Percentiles rank a stretch among this genome's conserved stretches.
These are phyloP conservation scores for Phylloscopus trochilus DNA, from an alignment of 2,113 vertebrate species.

Conservation along the genomic window DNA sequence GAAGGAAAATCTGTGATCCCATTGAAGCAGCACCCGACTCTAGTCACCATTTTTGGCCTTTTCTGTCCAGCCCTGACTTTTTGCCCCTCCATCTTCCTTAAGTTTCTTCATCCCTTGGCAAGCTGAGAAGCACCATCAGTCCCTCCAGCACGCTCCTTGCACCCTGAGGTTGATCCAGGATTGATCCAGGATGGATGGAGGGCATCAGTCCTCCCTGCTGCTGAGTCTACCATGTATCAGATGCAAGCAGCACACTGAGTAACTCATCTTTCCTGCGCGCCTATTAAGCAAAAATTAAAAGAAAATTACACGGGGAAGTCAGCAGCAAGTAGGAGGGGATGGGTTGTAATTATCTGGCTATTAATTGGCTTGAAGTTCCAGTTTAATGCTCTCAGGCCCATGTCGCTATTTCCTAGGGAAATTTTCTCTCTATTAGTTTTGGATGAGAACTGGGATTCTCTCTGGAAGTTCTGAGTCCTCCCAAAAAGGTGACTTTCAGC, in stretches of 20 bases:
- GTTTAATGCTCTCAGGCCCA: slow-evolving; percentile 1
- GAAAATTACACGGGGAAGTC: slow-evolving; percentile 25
- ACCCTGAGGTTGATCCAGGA: background rate
- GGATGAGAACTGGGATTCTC: background rate
- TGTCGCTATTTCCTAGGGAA: background rate
- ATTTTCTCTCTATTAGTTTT: slow-evolving; percentile 22
- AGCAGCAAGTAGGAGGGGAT: background rate
- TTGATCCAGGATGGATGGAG: background rate
- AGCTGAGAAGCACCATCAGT: background rate
- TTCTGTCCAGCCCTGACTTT: background rate
- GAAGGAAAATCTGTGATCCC: background rate
- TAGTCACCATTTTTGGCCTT: background rate
- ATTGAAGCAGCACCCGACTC: background rate
- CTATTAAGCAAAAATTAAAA: slow-evolving; percentile 45
- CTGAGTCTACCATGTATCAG: background rate
- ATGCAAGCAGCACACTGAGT: background rate
- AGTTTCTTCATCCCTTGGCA: background rate
- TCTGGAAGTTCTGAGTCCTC: background rate
- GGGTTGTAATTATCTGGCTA: slow-evolving; percentile 16
- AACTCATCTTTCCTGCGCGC: background rate
- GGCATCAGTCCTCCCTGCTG: background rate
- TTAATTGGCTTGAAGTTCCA: background rate
- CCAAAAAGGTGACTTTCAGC: slow-evolving; percentile 31
- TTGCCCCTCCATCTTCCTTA: background rate
- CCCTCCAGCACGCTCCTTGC: background rate